Percentiles rank a stretch among this genome's conserved stretches.
Evolutionary conservation across 2,888 invertebrate species (phyloP).

Genomic region (Bruchidius siliquastri): DNA sequence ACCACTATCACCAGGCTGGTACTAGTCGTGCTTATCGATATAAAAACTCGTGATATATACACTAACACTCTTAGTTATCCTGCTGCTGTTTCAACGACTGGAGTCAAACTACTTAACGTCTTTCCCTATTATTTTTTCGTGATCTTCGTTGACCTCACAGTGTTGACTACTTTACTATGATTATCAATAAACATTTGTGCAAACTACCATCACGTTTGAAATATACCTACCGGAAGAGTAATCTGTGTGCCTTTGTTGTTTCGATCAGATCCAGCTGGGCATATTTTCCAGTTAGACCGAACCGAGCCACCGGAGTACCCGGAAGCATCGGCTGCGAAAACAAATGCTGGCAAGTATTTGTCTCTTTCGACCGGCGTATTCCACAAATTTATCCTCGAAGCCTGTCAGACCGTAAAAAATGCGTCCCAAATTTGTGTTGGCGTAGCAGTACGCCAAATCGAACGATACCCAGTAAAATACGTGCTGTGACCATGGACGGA

Average conservation of each 20-base stretch:
- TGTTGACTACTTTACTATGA: too few relatives aligned
- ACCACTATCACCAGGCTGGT: too few relatives aligned
- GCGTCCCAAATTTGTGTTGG: conserved; percentile 22
- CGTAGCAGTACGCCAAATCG: background rate
- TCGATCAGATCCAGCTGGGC: background rate
- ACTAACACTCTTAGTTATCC: too few relatives aligned
- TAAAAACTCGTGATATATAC: too few relatives aligned
- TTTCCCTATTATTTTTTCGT: too few relatives aligned
- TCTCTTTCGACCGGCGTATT: conserved; percentile 25
- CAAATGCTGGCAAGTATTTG: conserved; percentile 25
- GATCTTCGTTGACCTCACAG: too few relatives aligned
- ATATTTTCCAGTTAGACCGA: background rate
- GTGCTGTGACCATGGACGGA: background rate
- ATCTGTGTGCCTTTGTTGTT: background rate
- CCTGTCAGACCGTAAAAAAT: conserved; percentile 27
- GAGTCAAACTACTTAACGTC: too few relatives aligned
- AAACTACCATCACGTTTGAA: too few relatives aligned
- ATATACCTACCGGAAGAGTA: too few relatives aligned
- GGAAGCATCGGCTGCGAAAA: conserved; percentile 22
- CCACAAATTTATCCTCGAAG: conserved; percentile 27
- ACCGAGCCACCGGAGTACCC: conserved; percentile 1
- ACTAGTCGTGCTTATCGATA: too few relatives aligned
- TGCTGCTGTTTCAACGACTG: too few relatives aligned
- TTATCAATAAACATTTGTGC: too few relatives aligned
- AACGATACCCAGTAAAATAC: background rate